Base-by-base conservation (phyloP, 2,797 vertebrate genomes). In the Phylloscopus collybita region DNA sequence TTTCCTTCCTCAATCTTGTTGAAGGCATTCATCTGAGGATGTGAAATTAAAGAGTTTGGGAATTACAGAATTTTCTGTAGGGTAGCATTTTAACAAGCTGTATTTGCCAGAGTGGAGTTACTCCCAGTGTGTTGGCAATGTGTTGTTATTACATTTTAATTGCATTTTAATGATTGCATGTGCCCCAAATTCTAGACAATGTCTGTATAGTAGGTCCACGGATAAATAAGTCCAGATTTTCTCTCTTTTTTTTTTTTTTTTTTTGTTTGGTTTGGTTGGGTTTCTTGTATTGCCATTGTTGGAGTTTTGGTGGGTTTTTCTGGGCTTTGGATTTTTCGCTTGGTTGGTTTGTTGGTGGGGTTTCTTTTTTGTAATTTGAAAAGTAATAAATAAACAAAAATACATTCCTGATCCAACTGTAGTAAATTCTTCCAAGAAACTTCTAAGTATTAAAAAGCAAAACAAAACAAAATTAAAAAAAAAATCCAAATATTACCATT, bases 1-100 rank as follows among this genome's bases (percentile, higher is more conserved):
- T 94, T 88, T 92, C 40, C 21, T 91, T 91, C 51, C 70, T 94
- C 89, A 90, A 54, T 94, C 89, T 92, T 90, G 11, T 90, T 80
- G 84, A 94, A 92, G 44, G 34, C 47, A 89, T 91, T 57, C 57
- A 61, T 92, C 40, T 86, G 50, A 93, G 57, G 21, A 74, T 54
- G 87, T 51, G 53, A 89, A 89, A 87, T 87, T 59, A 78, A 92
- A 64, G 50, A 74, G 34, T 65, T 72, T 75, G 30, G 17, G n/a
- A 82, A 74, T 47, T 32, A 57, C 0, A 83, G n/a, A 65, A 61
- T 80, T 80, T 95, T 94, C 44, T 62, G 29, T 78, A 75, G 40
- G 12, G 20, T 56, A 86, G 10, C 12, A 50, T 27, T 94, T 70
- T 60, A 90, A 26, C 36, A 92, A 78, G 22, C 5, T 81, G 2